Evolutionary conservation across 2,113 vertebrate species (phyloP), one percentile per base, ranked within the genome.

Genomic region (Lepisosteus osseus): DNA sequence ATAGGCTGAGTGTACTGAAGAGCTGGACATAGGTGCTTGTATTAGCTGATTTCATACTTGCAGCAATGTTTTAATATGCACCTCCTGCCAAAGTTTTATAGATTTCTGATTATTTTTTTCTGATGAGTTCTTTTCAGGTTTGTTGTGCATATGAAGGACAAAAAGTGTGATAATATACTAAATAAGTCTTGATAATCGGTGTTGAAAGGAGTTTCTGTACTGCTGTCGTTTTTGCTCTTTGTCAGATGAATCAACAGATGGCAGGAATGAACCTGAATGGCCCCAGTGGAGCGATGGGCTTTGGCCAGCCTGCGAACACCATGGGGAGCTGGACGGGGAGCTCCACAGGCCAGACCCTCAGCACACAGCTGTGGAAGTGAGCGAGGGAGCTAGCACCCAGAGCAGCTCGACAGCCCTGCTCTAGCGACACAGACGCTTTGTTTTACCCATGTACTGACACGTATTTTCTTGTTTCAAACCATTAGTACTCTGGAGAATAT

Each of bases 301-400:
- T 95, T 7, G 87, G 87, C 14, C 96, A 94, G 81, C 80, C 96
- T 29, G 92, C 93, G 51, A 88, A 78, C 84, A 90, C 95, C 6
- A 84, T 88, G 0, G 90, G 94, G 2, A 91, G 93, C 56, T 96
- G 94, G 95, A 80, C 94, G 5, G 90, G 92, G 61, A 83, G 85
- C 56, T 81, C 94, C 3, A 93, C 97, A 5, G 96, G 97, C 67
- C 97, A 98, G 88, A 98, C 97, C 83, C 95, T 99, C 78, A 98
- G 96, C 90, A 99, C 94, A 78, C 97, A 99, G 75, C 93, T 98
- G 80, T 98, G 97, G 97, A 99, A 99, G 87, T 99, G 88, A 98
- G 65, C 7, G 55, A 57, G 7, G 9, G 7, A 29, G 40, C 90
- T 92, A 90, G 91, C 90, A 86, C 78, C 77, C 78, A 83, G 74